These are phyloP conservation scores for Empis stercorea DNA, from an alignment of 2,888 invertebrate species.

Conservation along the genomic window DNA sequence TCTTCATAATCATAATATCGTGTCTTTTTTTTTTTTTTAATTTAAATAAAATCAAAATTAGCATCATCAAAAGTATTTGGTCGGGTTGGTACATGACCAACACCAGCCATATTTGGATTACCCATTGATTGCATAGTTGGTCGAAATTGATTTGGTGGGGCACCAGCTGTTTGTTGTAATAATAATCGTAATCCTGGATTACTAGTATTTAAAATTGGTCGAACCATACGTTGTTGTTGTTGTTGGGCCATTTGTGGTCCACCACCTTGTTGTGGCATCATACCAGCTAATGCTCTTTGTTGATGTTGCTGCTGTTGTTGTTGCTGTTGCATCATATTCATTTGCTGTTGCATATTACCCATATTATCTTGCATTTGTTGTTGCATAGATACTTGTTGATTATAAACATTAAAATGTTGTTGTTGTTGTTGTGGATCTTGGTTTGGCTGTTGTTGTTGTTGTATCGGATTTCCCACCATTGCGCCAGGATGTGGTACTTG, in stretches of 20 bases:
- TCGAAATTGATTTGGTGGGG: constrained; percentile 31
- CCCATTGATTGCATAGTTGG: constrained; percentile 25
- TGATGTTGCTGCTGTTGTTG: constrained; percentile 13
- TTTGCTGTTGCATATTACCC: not conserved
- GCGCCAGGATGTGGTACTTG: constrained; percentile 3
- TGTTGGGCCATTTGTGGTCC: constrained; percentile 10
- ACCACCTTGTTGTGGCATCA: not conserved
- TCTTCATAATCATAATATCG: too few relatives aligned
- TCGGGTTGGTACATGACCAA: not conserved
- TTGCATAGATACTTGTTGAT: not conserved
- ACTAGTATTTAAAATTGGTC: constrained; percentile 56
- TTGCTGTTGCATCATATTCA: constrained; percentile 5
- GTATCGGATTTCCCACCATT: constrained; percentile 4
- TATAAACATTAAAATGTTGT: constrained; percentile 5
- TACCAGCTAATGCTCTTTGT: not conserved
- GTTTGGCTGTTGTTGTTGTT: constrained; percentile 12
- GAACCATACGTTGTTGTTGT: constrained; percentile 53
- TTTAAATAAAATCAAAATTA: not conserved
- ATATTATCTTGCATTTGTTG: not conserved
- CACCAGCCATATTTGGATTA: constrained; percentile 19
- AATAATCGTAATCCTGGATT: constrained; percentile 71
- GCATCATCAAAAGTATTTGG: not conserved
- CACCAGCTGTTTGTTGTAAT: constrained; percentile 44
- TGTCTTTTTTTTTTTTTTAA: too few relatives aligned
- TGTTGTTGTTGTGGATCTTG: constrained; percentile 7